Conservation (phyloP, 1,140 invertebrate species). For the Lutraria rhynchaena region DNA sequence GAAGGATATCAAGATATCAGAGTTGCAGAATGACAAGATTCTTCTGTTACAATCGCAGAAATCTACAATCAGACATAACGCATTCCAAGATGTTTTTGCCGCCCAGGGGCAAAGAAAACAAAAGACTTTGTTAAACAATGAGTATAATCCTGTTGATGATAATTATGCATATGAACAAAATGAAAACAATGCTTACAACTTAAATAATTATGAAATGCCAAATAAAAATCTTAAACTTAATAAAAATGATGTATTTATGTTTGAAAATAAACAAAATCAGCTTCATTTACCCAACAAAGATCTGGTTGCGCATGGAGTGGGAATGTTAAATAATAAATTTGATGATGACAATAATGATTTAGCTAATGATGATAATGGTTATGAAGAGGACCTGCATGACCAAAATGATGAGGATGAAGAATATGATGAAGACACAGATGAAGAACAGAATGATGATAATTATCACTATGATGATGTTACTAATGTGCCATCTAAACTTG, state of each 20-base stretch:
- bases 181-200: too few species aligned
- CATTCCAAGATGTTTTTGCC: slow-evolving; percentile 13
- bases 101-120: slow-evolving; percentile 40
- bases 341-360: background rate
- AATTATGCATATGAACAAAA: slow-evolving; percentile 18
- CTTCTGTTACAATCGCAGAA: background rate
- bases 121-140: slow-evolving; percentile 10
- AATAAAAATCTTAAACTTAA: too few species aligned
- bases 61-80: slow-evolving; percentile 11
- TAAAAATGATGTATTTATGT: too few species aligned
- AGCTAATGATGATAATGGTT: slow-evolving; percentile 4
- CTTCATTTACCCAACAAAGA: too few species aligned
- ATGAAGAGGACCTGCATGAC: background rate
- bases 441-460: slow-evolving; percentile 58
- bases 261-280: too few species aligned
- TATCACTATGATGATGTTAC: slow-evolving; percentile 51
- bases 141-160: slow-evolving; percentile 8
- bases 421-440: slow-evolving; percentile 53
- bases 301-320: too few species aligned
- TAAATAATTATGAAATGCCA: too few species aligned
- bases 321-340: background rate
- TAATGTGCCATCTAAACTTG: slow-evolving; percentile 9
- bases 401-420: background rate
- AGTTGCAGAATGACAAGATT: background rate
- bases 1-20: too few species aligned